phyloP scores from a whole-genome alignment of 2,888 invertebrate genomes.

The Spodoptera picta region DNA sequence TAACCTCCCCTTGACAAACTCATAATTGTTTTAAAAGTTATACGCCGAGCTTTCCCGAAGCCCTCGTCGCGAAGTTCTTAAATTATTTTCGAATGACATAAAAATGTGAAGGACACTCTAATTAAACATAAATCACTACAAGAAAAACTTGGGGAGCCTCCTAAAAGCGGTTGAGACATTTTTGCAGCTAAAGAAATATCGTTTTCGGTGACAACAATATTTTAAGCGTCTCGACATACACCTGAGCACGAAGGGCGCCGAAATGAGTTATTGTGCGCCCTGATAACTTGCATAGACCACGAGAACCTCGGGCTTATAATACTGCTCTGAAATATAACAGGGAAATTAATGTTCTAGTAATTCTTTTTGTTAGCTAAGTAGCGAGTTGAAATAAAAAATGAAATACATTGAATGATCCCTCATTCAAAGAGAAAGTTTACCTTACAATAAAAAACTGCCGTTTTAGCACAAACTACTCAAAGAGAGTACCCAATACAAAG shows the following conservation, averaged over 20 bases:
- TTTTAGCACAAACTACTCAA: too few species aligned
- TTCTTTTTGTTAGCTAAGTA: slow-evolving; percentile 5
- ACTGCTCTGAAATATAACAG: slow-evolving; percentile 6
- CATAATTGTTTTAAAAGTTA: slow-evolving; percentile 70
- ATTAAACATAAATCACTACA: slow-evolving; percentile 84
- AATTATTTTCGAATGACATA: slow-evolving; percentile 72
- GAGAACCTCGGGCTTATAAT: slow-evolving; percentile 19
- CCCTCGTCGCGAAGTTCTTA: slow-evolving; percentile 66
- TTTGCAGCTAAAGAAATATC: slow-evolving; percentile 80
- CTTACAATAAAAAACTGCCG: too few species aligned
- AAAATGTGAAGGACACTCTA: slow-evolving; percentile 78
- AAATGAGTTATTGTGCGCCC: slow-evolving; percentile 73
- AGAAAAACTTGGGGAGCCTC: slow-evolving; percentile 72
- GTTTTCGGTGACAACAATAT: slow-evolving; percentile 81
- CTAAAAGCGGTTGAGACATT: slow-evolving; percentile 75
- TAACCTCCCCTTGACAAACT: slow-evolving; percentile 60
- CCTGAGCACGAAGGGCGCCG: slow-evolving; percentile 76
- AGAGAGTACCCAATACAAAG: too few species aligned
- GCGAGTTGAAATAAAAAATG: slow-evolving; percentile 22
- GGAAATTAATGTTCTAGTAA: slow-evolving; percentile 28
- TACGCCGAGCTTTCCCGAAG: slow-evolving; percentile 57
- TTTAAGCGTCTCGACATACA: slow-evolving; percentile 77
- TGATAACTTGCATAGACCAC: slow-evolving; percentile 37
- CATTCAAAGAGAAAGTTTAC: too few species aligned
- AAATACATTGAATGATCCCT: slow-evolving; percentile 7